Evolutionary conservation across 2,113 vertebrate genomes (phyloP).

Genomic region (Orthochromis malagaraziensis): DNA sequence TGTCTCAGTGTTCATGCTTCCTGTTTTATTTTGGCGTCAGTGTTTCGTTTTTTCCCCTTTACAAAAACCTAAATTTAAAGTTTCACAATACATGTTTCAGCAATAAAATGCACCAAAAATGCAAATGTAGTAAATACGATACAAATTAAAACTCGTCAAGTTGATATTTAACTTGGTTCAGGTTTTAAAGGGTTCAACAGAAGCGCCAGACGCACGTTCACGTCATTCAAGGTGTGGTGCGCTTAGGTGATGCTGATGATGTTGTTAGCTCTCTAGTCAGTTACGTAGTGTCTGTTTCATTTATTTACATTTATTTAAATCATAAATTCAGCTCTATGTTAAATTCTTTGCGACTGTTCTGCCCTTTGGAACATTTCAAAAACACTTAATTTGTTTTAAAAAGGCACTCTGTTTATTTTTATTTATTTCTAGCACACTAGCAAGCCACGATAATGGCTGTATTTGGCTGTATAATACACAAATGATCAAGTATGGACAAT

Average conservation of each 20-base stretch:
- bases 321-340: background rate
- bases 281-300: background rate
- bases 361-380: background rate
- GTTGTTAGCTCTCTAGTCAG: background rate
- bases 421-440: background rate
- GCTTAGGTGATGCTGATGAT: background rate
- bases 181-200: background rate
- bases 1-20: background rate
- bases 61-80: background rate
- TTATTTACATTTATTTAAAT: background rate
- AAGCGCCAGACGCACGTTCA: background rate
- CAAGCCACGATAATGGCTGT: background rate
- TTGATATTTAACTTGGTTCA: background rate
- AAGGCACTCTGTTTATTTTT: background rate
- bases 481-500: background rate
- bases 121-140: background rate
- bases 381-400: background rate
- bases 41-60: rapidly evolving
- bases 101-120: background rate
- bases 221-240: background rate
- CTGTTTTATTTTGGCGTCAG: background rate
- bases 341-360: background rate
- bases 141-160: background rate
- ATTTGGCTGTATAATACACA: background rate
- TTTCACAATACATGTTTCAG: rapidly evolving